Conservation (phyloP, 2,888 invertebrate genomes). For the Acanthosepion esculentum region DNA sequence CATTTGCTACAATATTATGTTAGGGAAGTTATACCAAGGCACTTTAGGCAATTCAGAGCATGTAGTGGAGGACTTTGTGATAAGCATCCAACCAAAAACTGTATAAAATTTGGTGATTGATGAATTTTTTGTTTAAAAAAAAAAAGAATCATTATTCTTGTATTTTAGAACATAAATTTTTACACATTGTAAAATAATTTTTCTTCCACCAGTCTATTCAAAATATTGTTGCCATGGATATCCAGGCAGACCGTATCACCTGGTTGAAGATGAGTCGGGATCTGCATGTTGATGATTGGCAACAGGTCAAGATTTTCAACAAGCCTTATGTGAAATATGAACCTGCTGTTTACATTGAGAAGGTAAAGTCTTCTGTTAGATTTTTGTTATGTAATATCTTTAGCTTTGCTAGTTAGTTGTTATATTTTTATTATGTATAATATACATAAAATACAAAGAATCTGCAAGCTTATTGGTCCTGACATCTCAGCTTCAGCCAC, state of each 20-base stretch:
- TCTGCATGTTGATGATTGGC: slow-evolving; percentile 52
- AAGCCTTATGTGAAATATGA: slow-evolving; percentile 51
- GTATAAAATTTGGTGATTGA: too few species aligned
- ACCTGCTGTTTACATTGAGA: slow-evolving; percentile 51
- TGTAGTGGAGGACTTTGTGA: too few species aligned
- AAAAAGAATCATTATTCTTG: too few species aligned
- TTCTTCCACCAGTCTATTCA: slow-evolving; percentile 49
- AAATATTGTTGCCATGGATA: slow-evolving; percentile 53
- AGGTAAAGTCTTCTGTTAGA: slow-evolving; percentile 49
- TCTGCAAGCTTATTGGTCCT: too few species aligned
- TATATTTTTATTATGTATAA: neutral
- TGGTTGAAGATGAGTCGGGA: slow-evolving; percentile 53
- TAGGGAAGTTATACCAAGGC: too few species aligned
- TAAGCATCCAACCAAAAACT: too few species aligned
- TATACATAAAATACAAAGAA: too few species aligned
- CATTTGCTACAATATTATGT: too few species aligned
- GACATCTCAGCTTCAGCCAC: too few species aligned
- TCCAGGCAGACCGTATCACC: slow-evolving; percentile 52
- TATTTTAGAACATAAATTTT: neutral
- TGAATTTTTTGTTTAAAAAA: too few species aligned
- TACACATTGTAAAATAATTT: neutral
- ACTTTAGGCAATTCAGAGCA: too few species aligned
- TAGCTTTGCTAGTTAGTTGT: neutral
- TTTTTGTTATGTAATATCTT: neutral
- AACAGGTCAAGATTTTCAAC: slow-evolving; percentile 52